Base-by-base conservation (phyloP, 2,888 invertebrate genomes). In the Altica lythri region DNA sequence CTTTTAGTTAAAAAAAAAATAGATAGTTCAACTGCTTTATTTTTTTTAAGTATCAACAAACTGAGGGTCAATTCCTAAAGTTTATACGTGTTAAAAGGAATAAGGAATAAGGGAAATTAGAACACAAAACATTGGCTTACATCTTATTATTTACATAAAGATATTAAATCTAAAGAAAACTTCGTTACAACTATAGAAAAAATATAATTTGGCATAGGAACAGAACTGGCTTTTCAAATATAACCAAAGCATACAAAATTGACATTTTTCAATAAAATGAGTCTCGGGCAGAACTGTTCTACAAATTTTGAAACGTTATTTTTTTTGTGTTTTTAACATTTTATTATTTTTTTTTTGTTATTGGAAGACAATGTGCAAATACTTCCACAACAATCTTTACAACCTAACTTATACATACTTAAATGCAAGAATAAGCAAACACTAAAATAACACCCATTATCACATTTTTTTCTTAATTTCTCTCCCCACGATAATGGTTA, bases 311-410 rank as follows among this genome's bases (percentile, higher is more conserved):
- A 25, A 43, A 47, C 25, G 29, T 34, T 46, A 44, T 46, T 37
- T 51, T 38, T 51, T 47, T 51, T 46, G 3, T 22, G 51, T 59
- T 60, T 60, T 42, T 29, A 54, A 22, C 50, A 42, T 61, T 63
- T 64, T 61, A 57, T 63, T 55, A 62, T 64, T 61, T 68, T 67
- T n/a, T 69, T 73, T 72, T 40, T 72, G 73, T 73, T 73, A 72
- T 61, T 73, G 75, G 75, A 75, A 75, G 74, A 65, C 65, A 63
- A 57, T 48, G 60, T 55, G 56, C 47, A 25, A 57, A 63, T 59
- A 62, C 63, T 67, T 64, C 61, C 64, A 65, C 59, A 67, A 64
- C 64, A 63, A 62, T 59, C 57, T 62, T 61, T 70, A 71, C 58
- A 68, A 67, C 64, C 66, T 71, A 72, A 64, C 62, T 53, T 59